Percentiles rank a stretch among this genome's conserved stretches.
These are phyloP conservation scores for Gambusia yucatana DNA, from an alignment of 2,797 vertebrate genomes.

Conservation along the genomic window DNA sequence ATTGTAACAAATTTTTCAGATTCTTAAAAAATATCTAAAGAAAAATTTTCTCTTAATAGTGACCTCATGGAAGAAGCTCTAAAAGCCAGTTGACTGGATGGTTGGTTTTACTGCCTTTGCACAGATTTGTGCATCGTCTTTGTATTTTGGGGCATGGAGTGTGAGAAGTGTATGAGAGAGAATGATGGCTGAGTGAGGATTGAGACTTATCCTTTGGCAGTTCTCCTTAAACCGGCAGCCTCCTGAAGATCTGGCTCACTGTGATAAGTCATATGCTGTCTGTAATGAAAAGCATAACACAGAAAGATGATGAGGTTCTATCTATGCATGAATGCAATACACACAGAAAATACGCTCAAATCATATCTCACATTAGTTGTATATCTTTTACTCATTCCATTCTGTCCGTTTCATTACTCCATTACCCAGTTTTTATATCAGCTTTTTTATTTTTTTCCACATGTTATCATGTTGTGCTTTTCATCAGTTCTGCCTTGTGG, in stretches of 20 bases:
- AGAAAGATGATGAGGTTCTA: slow-evolving; percentile 52
- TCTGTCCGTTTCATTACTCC: neutral
- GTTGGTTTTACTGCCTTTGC: slow-evolving; percentile 33
- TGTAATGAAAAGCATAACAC: slow-evolving; percentile 59
- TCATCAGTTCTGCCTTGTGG: slow-evolving; percentile 21
- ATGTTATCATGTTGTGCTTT: slow-evolving; percentile 5
- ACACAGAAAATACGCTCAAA: slow-evolving; percentile 19
- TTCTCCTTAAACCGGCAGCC: slow-evolving; percentile 65
- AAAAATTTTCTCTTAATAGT: slow-evolving; percentile 43
- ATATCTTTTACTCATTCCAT: slow-evolving; percentile 19
- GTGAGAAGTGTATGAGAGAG: slow-evolving; percentile 27
- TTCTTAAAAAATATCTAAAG: slow-evolving; percentile 41
- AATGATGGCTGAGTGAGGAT: slow-evolving; percentile 55
- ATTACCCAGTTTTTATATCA: neutral
- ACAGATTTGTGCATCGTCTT: slow-evolving; percentile 36
- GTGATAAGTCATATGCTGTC: slow-evolving; percentile 70
- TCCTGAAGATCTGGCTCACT: slow-evolving; percentile 59
- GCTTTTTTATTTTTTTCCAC: neutral
- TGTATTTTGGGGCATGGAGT: slow-evolving; percentile 17
- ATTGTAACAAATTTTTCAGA: neutral
- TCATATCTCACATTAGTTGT: slow-evolving; percentile 12
- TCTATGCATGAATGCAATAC: slow-evolving; percentile 50
- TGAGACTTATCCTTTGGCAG: slow-evolving; percentile 61
- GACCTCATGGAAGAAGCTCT: slow-evolving; percentile 41
- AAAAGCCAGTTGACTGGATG: slow-evolving; percentile 43